Percentiles rank a stretch among this genome's conserved stretches.
phyloP scores from a whole-genome alignment of 2,888 invertebrate genomes.

The Tridacna crocea region DNA sequence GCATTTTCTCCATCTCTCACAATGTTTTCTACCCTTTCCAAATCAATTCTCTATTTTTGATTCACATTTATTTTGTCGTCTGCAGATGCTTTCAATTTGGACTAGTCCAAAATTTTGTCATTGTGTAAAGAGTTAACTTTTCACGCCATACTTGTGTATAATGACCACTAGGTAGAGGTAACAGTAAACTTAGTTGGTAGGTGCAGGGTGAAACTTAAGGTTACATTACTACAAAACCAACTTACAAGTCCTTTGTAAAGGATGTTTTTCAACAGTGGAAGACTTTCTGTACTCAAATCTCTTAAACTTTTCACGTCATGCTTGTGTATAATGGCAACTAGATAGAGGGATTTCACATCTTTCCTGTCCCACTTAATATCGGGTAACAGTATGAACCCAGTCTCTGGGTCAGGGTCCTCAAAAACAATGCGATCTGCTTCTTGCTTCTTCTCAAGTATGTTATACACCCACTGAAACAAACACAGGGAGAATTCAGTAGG shows the following conservation, averaged over 20 bases:
- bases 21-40: no score
- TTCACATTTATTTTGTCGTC: no score
- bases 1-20: no score
- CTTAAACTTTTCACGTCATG: conserved; percentile 92
- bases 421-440: conserved; percentile 95
- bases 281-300: conserved; percentile 91
- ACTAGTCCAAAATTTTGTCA: no score
- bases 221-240: not conserved
- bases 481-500: no score
- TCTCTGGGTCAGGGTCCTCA: conserved; percentile 91
- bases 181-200: no score
- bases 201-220: no score
- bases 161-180: no score
- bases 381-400: conserved; percentile 90
- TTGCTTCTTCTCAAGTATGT: conserved; percentile 95
- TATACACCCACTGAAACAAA: conserved; percentile 96
- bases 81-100: no score
- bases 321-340: conserved; percentile 91
- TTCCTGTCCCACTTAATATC: conserved; percentile 98
- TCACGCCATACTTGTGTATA: not conserved
- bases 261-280: conserved; percentile 93
- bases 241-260: conserved; percentile 89
- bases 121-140: not conserved
- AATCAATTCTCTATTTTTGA: no score
- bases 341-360: conserved; percentile 91